Base-by-base conservation (phyloP, 1,140 invertebrate genomes). In the Carcinoscorpius rotundicauda region DNA sequence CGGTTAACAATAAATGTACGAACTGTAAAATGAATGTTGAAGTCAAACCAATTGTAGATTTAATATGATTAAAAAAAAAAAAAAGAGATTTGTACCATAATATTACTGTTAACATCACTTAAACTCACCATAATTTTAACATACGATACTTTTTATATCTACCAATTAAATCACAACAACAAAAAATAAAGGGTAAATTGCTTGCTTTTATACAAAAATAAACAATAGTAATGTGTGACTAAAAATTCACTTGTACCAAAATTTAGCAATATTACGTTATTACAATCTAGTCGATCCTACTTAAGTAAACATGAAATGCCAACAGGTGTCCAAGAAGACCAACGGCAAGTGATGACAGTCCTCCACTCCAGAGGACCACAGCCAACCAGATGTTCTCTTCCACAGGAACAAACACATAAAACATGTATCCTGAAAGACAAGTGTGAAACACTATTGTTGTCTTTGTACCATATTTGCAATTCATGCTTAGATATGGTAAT, bases 251-350 rank as follows among this genome's bases (percentile, higher is more conserved):
- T n/a, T 4, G 56, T 51, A 11, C 51, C 56, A 52, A 51, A 63
- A 53, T 63, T 63, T 11, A 10, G 55, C 51, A 51, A 49, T 10
- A 6, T 52, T 52, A 29, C 29, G 29, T 29, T 29, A 29, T 29
- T 29, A 29, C 29, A 29, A 29, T 29, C 29, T 29, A 29, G 29
- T 29, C 29, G 2, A 29, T 76, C 76, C 75, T 72, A 78, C 78
- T 76, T 52, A 93, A 90, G 76, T 93, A 93, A 58, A 90, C 84
- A 77, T 94, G 90, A 77, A 93, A 93, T 74, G 88, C 86, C 74
- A 89, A 89, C 49, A 97, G 80, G 79, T 97, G 93, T 29, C 91
- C 79, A 6, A 97, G 79, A 48, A 95, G 78, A 48, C 85, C 84
- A 1, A 87, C 83, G 4, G 89, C 86, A 6, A 91, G 81, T 5